Conservation (phyloP, 2,113 vertebrate species). For the Isurus oxyrinchus region DNA sequence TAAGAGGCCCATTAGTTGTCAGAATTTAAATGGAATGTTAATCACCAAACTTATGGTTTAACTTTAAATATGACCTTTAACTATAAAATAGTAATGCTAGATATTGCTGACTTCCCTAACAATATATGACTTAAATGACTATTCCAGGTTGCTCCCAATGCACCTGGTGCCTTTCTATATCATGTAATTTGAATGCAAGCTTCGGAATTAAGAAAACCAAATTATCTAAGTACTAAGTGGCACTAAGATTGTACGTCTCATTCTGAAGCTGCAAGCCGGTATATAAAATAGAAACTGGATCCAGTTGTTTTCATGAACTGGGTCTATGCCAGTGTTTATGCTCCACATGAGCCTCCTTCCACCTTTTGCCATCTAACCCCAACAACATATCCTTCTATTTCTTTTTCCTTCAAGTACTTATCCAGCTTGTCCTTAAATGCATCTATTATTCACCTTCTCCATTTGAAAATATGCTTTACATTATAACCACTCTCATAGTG, state of each 20-base stretch:
- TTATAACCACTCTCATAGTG: too few species aligned
- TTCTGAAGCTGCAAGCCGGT: not conserved
- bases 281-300: not conserved
- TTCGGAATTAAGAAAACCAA: not conserved
- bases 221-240: not conserved
- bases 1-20: not conserved
- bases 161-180: not conserved
- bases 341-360: not conserved
- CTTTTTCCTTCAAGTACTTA: not conserved
- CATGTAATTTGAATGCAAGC: not conserved
- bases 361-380: not conserved
- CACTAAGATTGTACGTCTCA: not conserved
- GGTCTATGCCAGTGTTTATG: not conserved
- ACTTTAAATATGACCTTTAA: constrained; percentile 13
- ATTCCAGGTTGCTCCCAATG: not conserved
- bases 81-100: not conserved
- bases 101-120: not conserved
- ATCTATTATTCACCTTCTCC: not conserved
- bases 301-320: not conserved
- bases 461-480: too few species aligned
- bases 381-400: not conserved
- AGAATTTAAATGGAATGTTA: not conserved
- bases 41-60: not conserved
- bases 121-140: not conserved
- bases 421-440: not conserved